phyloP scores from a whole-genome alignment of 2,797 vertebrate genomes.

The Pantherophis vulpinus region DNA sequence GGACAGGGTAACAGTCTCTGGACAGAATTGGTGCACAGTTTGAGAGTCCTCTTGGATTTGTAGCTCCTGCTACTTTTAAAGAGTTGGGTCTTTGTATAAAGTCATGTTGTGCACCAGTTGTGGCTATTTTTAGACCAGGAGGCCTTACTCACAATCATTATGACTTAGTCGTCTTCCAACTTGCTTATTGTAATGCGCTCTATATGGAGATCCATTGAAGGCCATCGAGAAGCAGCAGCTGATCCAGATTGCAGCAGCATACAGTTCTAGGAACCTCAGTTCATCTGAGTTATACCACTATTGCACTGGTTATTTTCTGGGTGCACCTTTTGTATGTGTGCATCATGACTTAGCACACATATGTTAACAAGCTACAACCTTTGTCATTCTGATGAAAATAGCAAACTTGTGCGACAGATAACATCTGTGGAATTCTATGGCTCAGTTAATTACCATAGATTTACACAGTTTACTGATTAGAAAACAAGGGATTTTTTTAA shows the following conservation, averaged over 20 bases:
- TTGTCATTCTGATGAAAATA: not conserved
- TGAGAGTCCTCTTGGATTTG: not conserved
- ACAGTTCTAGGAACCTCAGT: not conserved
- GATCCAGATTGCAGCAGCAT: not conserved
- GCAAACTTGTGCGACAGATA: not conserved
- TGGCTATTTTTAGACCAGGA: not conserved
- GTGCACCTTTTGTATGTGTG: not conserved
- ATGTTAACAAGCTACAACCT: not conserved
- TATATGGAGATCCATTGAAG: not conserved
- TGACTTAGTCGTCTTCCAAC: not conserved
- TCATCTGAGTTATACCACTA: not conserved
- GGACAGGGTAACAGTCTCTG: not conserved
- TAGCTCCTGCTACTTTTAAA: not conserved
- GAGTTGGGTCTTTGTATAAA: not conserved
- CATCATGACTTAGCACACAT: not conserved
- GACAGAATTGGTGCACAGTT: not conserved
- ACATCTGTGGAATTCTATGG: not conserved
- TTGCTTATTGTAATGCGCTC: not conserved
- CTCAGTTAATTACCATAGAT: not conserved
- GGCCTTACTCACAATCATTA: not conserved
- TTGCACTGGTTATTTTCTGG: not conserved
- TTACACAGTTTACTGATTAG: not conserved
- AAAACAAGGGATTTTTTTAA: not conserved
- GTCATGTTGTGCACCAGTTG: not conserved
- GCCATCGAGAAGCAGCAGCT: not conserved